A percentile compares a stretch with the other conserved stretches of the same genome.
These are phyloP conservation scores for Corydoras maculifer DNA, from an alignment of 2,113 vertebrate species.

Conservation along the genomic window DNA sequence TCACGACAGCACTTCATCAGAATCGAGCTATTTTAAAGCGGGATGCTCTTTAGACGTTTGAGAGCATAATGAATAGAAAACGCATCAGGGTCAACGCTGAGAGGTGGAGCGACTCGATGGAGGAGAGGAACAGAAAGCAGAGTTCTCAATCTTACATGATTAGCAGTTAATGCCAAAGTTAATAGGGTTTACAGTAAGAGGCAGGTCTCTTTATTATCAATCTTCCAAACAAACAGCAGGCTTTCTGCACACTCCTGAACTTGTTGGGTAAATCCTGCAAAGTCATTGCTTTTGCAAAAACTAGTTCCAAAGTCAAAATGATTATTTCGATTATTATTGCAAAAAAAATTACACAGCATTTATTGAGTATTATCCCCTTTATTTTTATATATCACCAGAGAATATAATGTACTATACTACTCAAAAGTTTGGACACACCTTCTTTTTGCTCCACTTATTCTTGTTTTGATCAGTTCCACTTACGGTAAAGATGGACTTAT, in stretches of 20 bases:
- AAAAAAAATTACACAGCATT: too few relatives aligned
- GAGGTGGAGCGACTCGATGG: constrained; percentile 6
- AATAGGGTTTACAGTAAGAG: constrained; percentile 42
- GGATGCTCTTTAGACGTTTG: constrained; percentile 39
- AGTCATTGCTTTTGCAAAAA: too few relatives aligned
- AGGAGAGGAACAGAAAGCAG: constrained; percentile 13
- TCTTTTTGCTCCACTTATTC: too few relatives aligned
- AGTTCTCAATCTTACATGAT: constrained; percentile 22
- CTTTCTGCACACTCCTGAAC: neutral
- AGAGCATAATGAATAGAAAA: constrained; percentile 59
- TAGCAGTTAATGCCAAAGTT: constrained; percentile 31
- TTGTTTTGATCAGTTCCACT: too few relatives aligned
- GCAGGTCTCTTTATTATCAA: constrained; percentile 19
- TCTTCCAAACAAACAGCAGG: constrained; percentile 28
- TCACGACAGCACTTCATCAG: constrained; percentile 29
- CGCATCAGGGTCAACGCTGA: constrained; percentile 43
- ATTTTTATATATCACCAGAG: too few relatives aligned
- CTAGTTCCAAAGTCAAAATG: too few relatives aligned
- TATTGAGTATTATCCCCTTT: too few relatives aligned
- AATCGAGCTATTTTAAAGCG: constrained; percentile 27
- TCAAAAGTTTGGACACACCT: too few relatives aligned
- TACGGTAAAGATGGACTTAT: too few relatives aligned
- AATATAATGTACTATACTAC: too few relatives aligned
- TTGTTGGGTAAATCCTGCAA: too few relatives aligned
- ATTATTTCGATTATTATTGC: too few relatives aligned